These are phyloP conservation scores for Hystrix cristata DNA, from an alignment of 2,113 vertebrate genomes.

Conservation along the genomic window DNA sequence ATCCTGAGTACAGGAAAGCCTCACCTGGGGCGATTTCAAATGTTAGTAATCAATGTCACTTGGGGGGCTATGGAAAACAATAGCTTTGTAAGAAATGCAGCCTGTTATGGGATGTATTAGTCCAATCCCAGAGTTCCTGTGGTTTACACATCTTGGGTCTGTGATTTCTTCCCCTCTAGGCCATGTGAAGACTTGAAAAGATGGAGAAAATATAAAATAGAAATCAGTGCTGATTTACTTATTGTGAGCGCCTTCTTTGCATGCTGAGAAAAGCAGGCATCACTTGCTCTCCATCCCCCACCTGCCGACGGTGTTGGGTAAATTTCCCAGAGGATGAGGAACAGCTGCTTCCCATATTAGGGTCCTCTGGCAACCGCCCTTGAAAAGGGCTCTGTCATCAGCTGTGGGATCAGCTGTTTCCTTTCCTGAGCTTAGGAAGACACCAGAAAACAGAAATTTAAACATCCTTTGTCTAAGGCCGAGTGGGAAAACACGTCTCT, in stretches of 20 bases:
- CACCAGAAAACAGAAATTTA: background rate
- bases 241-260: background rate
- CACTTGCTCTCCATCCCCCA: background rate
- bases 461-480: constrained; percentile 10
- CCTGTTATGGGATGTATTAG: background rate
- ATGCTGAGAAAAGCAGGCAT: background rate
- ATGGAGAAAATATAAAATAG: background rate
- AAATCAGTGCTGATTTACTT: background rate
- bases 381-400: constrained; percentile 15
- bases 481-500: background rate
- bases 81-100: background rate
- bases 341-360: constrained; percentile 50
- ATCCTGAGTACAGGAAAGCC: background rate
- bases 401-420: constrained; percentile 46
- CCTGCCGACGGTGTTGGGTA: background rate
- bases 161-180: background rate
- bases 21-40: background rate
- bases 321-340: constrained; percentile 31
- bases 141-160: background rate
- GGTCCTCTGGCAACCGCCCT: background rate
- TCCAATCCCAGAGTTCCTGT: background rate
- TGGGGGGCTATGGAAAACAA: background rate
- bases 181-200: background rate
- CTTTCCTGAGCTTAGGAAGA: background rate
- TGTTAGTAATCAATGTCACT: background rate